Evolutionary conservation across 2,113 vertebrate genomes (phyloP), one percentile per base, ranked within the genome.

Genomic region (Actinemys pallida): DNA sequence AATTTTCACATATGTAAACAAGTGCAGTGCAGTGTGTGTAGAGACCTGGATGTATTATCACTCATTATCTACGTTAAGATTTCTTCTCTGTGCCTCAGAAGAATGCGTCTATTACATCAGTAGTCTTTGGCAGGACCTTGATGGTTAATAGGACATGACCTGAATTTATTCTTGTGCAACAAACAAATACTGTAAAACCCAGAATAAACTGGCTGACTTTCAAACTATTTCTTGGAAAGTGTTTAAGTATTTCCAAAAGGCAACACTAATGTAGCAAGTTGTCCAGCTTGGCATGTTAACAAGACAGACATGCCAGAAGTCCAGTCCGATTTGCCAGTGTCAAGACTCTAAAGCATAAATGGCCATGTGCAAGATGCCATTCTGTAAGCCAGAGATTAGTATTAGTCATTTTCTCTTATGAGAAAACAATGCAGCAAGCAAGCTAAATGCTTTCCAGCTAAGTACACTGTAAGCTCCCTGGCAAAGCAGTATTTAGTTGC

Each of bases 171-270:
- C 56, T 90, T 81, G 95, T 54, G 82, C 85, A 93, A 87, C 56
- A 96, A 72, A 83, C n/a, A 96, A 95, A 92, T 88, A 88, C 39
- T 92, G 57, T 79, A 91, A 94, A 96, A 65, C 6, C 20, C 49
- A 87, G 53, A 49, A 88, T 81, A 93, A 96, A 92, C 89, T 90
- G 86, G 20, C 82, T 87, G 82, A 94, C n/a, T 47, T 96, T 69
- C 69, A 86, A n/a, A 47, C 45, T 75, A 88, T 96, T 95, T 95
- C 93, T 88, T 94, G 90, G 88, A 93, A 95, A 93, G 47, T 85
- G 49, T 89, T 95, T n/a, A 94, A 93, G 79, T 45, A 39, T 93
- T 95, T 96, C 91, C 93, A 90, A 93, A 93, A 89, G 54, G 83
- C 54, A 85, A 75, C 8, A 54, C 82, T 53, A 83, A 90, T 50